phyloP scores from a whole-genome alignment of 2,888 invertebrate genomes.

The Spilosoma lubricipeda region DNA sequence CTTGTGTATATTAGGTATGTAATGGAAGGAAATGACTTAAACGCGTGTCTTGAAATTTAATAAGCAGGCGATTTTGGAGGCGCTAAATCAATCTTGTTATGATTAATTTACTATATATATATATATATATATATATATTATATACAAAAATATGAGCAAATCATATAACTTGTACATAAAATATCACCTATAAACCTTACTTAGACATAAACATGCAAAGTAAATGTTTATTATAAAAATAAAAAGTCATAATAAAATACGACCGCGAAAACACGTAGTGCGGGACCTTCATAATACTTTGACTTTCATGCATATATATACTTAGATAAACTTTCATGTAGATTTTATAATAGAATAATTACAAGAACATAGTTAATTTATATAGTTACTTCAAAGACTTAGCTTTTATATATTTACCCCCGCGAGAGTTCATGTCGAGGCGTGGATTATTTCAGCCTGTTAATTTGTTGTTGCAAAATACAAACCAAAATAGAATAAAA shows the following conservation, averaged over 20 bases:
- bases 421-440: constrained; percentile 9
- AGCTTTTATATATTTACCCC: not conserved
- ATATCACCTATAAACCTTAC: not conserved
- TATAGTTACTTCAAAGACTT: not conserved
- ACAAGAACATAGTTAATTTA: not conserved
- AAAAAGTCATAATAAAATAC: not conserved
- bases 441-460: constrained; percentile 11
- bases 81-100: too few species aligned
- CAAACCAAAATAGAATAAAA: constrained; percentile 17
- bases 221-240: not conserved
- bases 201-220: not conserved
- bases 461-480: constrained; percentile 21
- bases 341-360: not conserved
- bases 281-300: not conserved
- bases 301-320: not conserved
- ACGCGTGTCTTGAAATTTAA: too few species aligned
- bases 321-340: not conserved
- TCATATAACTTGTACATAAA: too few species aligned
- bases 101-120: too few species aligned
- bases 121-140: too few species aligned
- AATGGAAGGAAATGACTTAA: too few species aligned
- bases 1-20: too few species aligned
- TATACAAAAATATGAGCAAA: too few species aligned
- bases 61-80: too few species aligned
- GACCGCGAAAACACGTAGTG: not conserved